phyloP scores from a whole-genome alignment of 2,797 vertebrate genomes.

The Crenichthys baileyi region DNA sequence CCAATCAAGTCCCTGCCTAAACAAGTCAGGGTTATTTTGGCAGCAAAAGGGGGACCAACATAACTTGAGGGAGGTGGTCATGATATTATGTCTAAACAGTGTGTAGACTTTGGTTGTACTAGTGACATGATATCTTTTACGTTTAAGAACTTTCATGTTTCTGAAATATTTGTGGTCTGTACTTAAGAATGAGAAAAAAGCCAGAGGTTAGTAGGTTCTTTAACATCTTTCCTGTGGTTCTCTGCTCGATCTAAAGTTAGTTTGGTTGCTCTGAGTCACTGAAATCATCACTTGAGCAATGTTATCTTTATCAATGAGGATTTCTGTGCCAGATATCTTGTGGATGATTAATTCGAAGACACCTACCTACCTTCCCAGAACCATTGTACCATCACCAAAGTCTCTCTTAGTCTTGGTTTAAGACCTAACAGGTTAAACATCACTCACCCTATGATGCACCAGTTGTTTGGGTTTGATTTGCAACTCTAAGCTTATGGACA shows the following conservation, averaged over 20 bases:
- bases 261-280: not conserved
- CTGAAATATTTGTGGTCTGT: not conserved
- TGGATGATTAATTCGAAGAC: not conserved
- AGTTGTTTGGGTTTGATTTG: not conserved
- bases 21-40: too few relatives aligned
- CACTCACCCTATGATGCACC: not conserved
- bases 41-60: too few relatives aligned
- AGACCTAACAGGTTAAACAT: not conserved
- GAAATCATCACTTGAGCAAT: not conserved
- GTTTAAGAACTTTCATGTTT: too few relatives aligned
- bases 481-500: not conserved
- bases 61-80: not conserved
- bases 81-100: not conserved
- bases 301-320: not conserved
- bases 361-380: not conserved
- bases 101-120: not conserved
- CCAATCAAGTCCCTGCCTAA: not conserved
- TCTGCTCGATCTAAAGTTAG: constrained; percentile 4
- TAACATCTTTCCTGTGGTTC: not conserved
- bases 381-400: not conserved
- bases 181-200: not conserved
- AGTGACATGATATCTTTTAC: not conserved
- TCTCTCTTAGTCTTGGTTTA: not conserved
- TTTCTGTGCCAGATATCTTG: not conserved
- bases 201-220: not conserved